phyloP scores from a whole-genome alignment of 2,797 vertebrate species.

The Artibeus lituratus region DNA sequence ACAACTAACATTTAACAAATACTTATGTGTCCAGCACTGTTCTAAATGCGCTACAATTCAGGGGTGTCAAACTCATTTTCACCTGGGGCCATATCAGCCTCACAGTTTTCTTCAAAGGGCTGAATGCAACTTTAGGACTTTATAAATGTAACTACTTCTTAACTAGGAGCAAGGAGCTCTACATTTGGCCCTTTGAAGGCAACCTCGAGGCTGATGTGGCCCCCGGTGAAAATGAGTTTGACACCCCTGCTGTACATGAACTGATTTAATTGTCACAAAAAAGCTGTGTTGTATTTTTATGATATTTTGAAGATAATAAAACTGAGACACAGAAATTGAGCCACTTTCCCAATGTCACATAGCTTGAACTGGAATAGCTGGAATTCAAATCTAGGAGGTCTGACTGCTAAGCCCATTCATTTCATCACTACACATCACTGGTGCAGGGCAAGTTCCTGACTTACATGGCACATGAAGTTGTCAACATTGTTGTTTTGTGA shows the following conservation, averaged over 20 bases:
- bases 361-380: neutral
- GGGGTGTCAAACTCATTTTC: too few relatives aligned
- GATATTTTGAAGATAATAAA: neutral
- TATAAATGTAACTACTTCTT: too few relatives aligned
- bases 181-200: too few relatives aligned
- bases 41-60: neutral
- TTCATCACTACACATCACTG: neutral
- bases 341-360: neutral
- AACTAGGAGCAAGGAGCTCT: too few relatives aligned
- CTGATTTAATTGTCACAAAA: neutral
- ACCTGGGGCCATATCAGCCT: too few relatives aligned
- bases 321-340: neutral
- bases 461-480: neutral
- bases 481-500: neutral
- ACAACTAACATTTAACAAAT: neutral
- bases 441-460: neutral
- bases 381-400: neutral
- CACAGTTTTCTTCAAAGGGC: too few relatives aligned
- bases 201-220: too few relatives aligned
- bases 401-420: neutral
- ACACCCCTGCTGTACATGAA: neutral
- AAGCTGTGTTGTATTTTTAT: neutral
- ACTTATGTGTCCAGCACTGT: neutral
- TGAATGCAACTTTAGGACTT: too few relatives aligned
- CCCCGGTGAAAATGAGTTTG: too few relatives aligned